Evolutionary conservation across 2,888 invertebrate genomes (phyloP), one percentile per base, ranked within the genome.

Genomic region (Apodemia zela): DNA sequence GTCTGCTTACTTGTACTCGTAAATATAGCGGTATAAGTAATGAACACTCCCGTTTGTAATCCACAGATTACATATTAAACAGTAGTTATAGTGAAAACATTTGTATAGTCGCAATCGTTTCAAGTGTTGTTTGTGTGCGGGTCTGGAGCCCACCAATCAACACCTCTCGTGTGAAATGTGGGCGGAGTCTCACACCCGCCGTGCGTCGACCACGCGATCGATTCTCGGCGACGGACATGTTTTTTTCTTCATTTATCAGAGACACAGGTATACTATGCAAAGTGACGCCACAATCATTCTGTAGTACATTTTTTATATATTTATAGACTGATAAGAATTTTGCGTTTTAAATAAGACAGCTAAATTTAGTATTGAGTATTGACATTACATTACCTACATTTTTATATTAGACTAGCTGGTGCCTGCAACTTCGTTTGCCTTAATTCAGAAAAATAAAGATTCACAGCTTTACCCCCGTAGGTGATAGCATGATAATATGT

Each of bases 131-230:
- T 68, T 66, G 72, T 73, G 71, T 70, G 73, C 70, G 71, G 69
- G 70, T 65, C 65, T 21, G 72, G 71, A 73, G 73, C 74, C 79
- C 82, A 80, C 90, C 90, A 90, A 90, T 90, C 89, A 82, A 85
- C 89, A 90, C 90, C 85, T 85, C 68, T 78, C 83, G 90, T 81
- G 90, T 87, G 86, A 90, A 89, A 82, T 75, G 87, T 82, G 75
- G 90, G 90, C 86, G 89, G 75, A 74, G 89, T 81, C 76, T 80
- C 72, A 85, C 89, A 86, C 87, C 80, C 76, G 69, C 68, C 72
- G 76, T 29, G 45, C 73, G 75, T 73, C 78, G 73, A 75, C 79
- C 75, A 74, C 66, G 70, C 76, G 72, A 85, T 84, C 82, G 84
- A 84, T 84, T 68, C 61, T 61, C 54, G 25, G 29, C 63, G 64